A percentile compares a stretch with the other conserved stretches of the same genome.
phyloP scores from a whole-genome alignment of 1,140 invertebrate species.

The Patella vulgata region DNA sequence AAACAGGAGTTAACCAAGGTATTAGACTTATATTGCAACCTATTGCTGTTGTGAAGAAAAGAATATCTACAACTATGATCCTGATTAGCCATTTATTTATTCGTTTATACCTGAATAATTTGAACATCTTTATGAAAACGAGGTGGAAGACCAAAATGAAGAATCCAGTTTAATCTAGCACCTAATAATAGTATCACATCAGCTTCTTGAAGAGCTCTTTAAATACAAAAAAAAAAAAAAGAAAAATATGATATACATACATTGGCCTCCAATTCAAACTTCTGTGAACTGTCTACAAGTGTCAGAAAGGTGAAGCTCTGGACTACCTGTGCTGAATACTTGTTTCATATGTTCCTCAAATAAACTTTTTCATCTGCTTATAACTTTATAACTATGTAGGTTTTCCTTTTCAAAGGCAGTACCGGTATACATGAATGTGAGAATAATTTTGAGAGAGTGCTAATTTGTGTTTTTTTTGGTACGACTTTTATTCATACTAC shows the following conservation, averaged over 20 bases:
- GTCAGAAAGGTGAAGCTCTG: not conserved
- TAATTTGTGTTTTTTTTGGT: too few relatives aligned
- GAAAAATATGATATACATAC: not conserved
- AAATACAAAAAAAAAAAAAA: constrained; percentile 24
- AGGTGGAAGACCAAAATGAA: constrained; percentile 94
- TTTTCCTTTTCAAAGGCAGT: too few relatives aligned
- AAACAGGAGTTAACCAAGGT: too few relatives aligned
- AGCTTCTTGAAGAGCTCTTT: constrained; percentile 81
- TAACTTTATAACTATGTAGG: not conserved
- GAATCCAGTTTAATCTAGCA: constrained; percentile 95
- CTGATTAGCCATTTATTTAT: too few relatives aligned
- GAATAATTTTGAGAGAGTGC: not conserved
- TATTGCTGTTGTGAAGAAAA: too few relatives aligned
- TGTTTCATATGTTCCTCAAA: not conserved
- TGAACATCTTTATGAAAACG: constrained; percentile 84
- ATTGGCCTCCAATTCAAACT: not conserved
- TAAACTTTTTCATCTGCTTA: not conserved
- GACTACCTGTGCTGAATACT: not conserved
- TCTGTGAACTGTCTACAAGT: too few relatives aligned
- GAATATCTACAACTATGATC: too few relatives aligned
- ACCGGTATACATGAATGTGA: too few relatives aligned
- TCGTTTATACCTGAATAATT: constrained; percentile 92
- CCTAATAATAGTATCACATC: constrained; percentile 91
- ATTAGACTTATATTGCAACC: too few relatives aligned
- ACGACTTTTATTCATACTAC: not conserved